Conservation (phyloP, 2,797 vertebrate genomes). For the Basileuterus tristriatus region DNA sequence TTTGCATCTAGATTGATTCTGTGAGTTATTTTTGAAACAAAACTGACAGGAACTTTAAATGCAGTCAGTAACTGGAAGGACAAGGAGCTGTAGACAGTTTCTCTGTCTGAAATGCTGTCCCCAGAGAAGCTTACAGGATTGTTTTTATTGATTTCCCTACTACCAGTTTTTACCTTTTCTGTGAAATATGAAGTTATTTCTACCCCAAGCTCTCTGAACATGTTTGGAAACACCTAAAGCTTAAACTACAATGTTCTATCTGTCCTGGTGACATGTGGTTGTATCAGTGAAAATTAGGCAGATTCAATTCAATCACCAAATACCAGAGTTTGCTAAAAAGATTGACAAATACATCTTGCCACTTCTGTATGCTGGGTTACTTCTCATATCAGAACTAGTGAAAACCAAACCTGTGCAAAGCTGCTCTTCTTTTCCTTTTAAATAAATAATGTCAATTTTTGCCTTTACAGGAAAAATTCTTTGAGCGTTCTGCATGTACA, state of each 20-base stretch:
- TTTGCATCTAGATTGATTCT: neutral
- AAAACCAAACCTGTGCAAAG: neutral
- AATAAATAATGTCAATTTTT: fast-evolving
- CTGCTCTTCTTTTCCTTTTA: neutral
- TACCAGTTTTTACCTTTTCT: neutral
- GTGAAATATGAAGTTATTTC: neutral
- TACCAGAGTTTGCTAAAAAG: neutral
- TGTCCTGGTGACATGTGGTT: neutral
- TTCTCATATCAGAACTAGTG: neutral
- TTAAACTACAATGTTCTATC: neutral
- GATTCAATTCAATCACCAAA: neutral
- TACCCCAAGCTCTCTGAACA: neutral
- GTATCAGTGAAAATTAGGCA: fast-evolving
- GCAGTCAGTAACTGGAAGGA: neutral
- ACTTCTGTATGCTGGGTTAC: neutral
- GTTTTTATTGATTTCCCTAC: neutral
- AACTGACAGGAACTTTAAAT: neutral
- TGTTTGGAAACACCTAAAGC: neutral
- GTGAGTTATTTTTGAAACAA: neutral
- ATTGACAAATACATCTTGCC: neutral
- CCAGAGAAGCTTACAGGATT: neutral
- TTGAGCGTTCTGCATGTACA: neutral
- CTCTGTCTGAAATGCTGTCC: neutral
- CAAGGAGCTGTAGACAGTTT: neutral
- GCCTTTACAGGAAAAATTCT: neutral